Percentiles rank a stretch among this genome's conserved stretches.
Evolutionary conservation across 2,113 vertebrate species (phyloP).

Genomic region (Ptyas mucosa): DNA sequence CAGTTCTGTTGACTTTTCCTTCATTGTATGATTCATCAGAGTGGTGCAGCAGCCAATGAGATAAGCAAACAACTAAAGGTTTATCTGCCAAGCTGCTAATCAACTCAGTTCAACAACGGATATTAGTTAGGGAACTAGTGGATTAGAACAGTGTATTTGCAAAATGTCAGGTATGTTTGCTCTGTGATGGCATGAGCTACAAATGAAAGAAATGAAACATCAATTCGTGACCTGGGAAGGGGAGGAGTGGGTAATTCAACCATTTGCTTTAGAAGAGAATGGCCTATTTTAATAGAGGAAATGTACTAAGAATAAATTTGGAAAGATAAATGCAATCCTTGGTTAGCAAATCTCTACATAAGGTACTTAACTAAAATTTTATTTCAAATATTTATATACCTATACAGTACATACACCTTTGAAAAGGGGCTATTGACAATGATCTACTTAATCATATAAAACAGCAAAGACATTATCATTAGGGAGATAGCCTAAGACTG

Average conservation of each 20-base stretch:
- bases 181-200: conserved; percentile 36
- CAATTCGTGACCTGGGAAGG: conserved; percentile 12
- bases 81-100: conserved; percentile 51
- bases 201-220: conserved; percentile 46
- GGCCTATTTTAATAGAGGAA: conserved; percentile 20
- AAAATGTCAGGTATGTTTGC: conserved; percentile 55
- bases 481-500: not conserved
- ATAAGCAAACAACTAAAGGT: conserved; percentile 47
- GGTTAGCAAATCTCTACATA: not conserved
- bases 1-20: conserved; percentile 42
- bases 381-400: not conserved
- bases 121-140: conserved; percentile 43
- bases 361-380: not conserved
- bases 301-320: not conserved
- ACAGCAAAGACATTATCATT: not conserved
- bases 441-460: not conserved
- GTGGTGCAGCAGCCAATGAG: not conserved
- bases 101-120: conserved; percentile 49
- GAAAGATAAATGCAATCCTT: not conserved
- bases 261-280: not conserved
- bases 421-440: not conserved
- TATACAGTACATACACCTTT: not conserved
- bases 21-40: not conserved
- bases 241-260: conserved; percentile 24
- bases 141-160: conserved; percentile 42